Evolutionary conservation across 2,888 invertebrate genomes (phyloP).

Genomic region (Andrena camellia): DNA sequence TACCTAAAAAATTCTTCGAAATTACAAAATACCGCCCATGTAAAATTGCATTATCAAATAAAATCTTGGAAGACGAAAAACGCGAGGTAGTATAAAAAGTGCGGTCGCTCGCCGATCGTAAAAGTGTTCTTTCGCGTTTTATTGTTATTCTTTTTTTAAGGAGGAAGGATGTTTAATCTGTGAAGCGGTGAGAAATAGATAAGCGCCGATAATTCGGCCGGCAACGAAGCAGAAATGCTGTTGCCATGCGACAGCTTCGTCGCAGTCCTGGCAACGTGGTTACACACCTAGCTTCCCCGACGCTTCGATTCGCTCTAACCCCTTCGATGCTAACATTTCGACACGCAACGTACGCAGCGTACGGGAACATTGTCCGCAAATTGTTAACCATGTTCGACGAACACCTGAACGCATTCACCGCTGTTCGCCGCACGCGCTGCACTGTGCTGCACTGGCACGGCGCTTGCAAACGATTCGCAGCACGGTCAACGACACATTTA

Average conservation of each 20-base stretch:
- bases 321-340: background rate
- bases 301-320: background rate
- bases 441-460: no score
- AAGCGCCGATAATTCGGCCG: slow-evolving; percentile 63
- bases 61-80: background rate
- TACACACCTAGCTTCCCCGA: background rate
- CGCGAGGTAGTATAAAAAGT: background rate
- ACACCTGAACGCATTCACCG: background rate
- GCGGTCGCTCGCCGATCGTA: background rate
- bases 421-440: no score
- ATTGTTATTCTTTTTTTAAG: background rate
- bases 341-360: background rate
- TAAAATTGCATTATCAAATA: no score
- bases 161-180: slow-evolving; percentile 7
- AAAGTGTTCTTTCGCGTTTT: background rate
- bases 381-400: slow-evolving; percentile 1
- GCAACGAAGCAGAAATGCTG: slow-evolving; percentile 73
- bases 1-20: no score
- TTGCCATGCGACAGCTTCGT: slow-evolving; percentile 81
- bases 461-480: no score
- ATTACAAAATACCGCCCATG: no score
- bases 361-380: background rate
- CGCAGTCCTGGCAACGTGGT: slow-evolving; percentile 75
- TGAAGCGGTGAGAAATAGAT: slow-evolving; percentile 29
- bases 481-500: no score